Evolutionary conservation across 2,797 vertebrate species (phyloP).

Genomic region (Babyrousa celebensis): DNA sequence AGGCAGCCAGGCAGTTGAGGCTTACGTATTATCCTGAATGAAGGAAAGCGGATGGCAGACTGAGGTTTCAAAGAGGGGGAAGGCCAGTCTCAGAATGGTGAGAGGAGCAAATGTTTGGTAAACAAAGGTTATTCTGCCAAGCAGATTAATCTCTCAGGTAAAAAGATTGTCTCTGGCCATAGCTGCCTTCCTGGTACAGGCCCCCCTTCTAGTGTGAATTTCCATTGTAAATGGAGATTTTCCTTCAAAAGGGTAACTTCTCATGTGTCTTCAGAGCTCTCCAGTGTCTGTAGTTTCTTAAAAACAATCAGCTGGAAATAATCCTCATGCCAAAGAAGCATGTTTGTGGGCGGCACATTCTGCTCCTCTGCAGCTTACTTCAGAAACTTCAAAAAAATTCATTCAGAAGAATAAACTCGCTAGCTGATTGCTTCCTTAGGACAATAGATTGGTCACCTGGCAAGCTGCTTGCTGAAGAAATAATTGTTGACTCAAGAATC

Average conservation of each 20-base stretch:
- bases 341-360: not conserved
- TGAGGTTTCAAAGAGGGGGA: not conserved
- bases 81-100: not conserved
- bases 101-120: not conserved
- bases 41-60: not conserved
- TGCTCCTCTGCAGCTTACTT: slow-evolving; percentile 15
- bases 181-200: not conserved
- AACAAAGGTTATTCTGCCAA: not conserved
- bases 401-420: not conserved
- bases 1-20: not conserved
- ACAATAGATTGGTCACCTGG: not conserved
- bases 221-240: not conserved
- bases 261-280: not conserved
- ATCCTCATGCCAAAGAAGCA: not conserved
- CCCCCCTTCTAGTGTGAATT: not conserved
- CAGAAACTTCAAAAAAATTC: not conserved
- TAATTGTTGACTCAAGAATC: not conserved
- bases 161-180: not conserved
- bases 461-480: not conserved
- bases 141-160: not conserved
- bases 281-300: not conserved
- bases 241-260: not conserved
- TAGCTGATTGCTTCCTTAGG: not conserved
- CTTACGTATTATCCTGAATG: not conserved
- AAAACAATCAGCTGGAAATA: slow-evolving; percentile 12